Base-by-base conservation (phyloP, 2,797 vertebrate genomes). In the Lemur catta region DNA sequence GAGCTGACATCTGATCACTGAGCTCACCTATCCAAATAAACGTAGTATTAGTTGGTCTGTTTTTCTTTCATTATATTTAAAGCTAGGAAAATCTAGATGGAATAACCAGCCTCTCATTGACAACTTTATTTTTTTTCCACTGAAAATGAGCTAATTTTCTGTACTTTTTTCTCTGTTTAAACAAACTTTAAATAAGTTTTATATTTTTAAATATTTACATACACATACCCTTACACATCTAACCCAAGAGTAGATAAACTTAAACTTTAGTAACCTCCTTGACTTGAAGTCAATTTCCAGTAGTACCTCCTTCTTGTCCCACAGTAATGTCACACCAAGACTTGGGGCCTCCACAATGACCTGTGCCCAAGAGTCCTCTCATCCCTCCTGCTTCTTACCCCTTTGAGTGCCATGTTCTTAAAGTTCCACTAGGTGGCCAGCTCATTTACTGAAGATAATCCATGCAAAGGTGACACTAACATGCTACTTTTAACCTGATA, bases 31-130 rank as follows among this genome's bases (percentile, higher is more conserved):
- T 93, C 92, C 97, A 98, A 97, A 98, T 94, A 97, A 98, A 92
- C 6, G 11, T 43, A 92, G 61, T 84, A 97, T 94, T 96, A 97
- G 92, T 96, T 38, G 84, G 13, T 89, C 97, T 98, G 75, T 86
- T 98, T 98, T 98, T 97, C 96, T 98, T 98, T 98, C 87, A 97
- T 97, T 98, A 97, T 91, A 93, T 88, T 90, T 97, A 84, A 97
- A 94, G 24, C 97, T 96, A 48, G 79, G 95, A 96, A 97, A 98
- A 88, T 86, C 76, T 75, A 97, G 95, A 89, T 72, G 71, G 84
- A 93, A 90, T 69, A 97, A 93, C 93, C 95, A 88, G 59, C 95
- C 97, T 97, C 72, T 86, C 61, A 61, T 88, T 74, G 50, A 95
- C 30, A 88, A 59, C 50, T 72, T 91, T 46, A n/a, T 14, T 79